Evolutionary conservation across 2,113 vertebrate genomes (phyloP).

Genomic region (Anas platyrhynchos): DNA sequence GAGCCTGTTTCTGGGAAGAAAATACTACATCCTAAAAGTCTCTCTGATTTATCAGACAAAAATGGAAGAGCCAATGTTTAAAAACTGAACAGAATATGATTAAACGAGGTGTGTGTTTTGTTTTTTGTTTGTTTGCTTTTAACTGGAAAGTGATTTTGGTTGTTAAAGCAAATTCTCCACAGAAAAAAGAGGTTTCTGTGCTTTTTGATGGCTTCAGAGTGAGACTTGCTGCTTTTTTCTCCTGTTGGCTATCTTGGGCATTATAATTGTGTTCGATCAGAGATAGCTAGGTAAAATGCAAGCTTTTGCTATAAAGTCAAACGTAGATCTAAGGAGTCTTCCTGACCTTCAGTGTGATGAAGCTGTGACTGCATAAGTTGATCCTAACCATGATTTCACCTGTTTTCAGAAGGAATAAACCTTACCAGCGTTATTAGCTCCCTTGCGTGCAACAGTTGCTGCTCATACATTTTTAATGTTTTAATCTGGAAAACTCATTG

Average conservation of each 20-base stretch:
- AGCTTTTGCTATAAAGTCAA: background rate
- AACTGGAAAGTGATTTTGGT: background rate
- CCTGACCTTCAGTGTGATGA: background rate
- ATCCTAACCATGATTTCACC: constrained; percentile 11
- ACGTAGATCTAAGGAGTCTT: background rate
- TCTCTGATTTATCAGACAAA: background rate
- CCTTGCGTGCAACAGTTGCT: constrained; percentile 34
- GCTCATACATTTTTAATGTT: constrained; percentile 68
- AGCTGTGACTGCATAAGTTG: background rate
- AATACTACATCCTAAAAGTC: background rate
- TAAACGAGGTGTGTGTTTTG: background rate
- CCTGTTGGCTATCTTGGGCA: background rate
- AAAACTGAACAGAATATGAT: background rate
- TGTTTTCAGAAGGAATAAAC: background rate
- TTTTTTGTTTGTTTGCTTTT: background rate
- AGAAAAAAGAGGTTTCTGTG: background rate
- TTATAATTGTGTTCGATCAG: background rate
- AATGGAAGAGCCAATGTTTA: background rate
- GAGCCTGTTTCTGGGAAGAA: background rate
- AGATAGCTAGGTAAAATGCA: background rate
- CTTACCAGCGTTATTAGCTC: constrained; percentile 7
- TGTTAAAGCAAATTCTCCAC: background rate
- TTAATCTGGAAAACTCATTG: constrained; percentile 67
- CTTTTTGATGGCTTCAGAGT: background rate
- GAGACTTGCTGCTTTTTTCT: background rate